Evolutionary conservation across 2,113 vertebrate species (phyloP), one percentile per base, ranked within the genome.

Genomic region (Sitta europaea): DNA sequence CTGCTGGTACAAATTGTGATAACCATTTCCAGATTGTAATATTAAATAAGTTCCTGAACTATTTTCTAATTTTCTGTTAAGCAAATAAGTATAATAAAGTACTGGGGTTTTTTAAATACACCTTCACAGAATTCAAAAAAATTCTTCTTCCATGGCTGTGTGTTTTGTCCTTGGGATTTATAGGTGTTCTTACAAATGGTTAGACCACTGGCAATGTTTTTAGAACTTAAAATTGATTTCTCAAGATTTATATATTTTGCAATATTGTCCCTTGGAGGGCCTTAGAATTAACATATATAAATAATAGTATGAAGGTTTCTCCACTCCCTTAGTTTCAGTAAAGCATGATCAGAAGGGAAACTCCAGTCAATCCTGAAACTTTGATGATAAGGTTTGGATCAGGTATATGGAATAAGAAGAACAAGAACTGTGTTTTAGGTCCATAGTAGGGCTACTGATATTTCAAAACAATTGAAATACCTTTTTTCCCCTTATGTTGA

Each of bases 31-130:
- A 53, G 43, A 48, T 75, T 2, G 47, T 28, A 24, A 28, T 74
- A 11, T 21, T 35, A 66, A 76, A 19, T 58, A 65, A 21, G 25
- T 66, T 66, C 28, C 14, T n/a, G 13, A 77, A 45, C 10, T 59
- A 9, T 76, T 74, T 80, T 72, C 11, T 76, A 2, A 11, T 75
- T 90, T 81, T 31, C 18, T 61, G 0, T 42, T 14, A 58, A 50
- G 12, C 8, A 79, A 42, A 20, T 62, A 42, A 28, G 67, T 73
- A 18, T 33, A 43, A 40, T 8, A 5, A 36, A 62, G 9, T 59
- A 20, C 35, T 21, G 1, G 3, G 42, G 10, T 12, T 6, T 50
- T 89, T 54, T 1, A 4, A 81, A 25, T 67, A 17, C 3, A 2
- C 4, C n/a, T 74, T 84, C 51, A 6, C 18, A 29, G 16, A 25